Conservation (phyloP, 2,797 vertebrate species). For the Zalophus californianus region DNA sequence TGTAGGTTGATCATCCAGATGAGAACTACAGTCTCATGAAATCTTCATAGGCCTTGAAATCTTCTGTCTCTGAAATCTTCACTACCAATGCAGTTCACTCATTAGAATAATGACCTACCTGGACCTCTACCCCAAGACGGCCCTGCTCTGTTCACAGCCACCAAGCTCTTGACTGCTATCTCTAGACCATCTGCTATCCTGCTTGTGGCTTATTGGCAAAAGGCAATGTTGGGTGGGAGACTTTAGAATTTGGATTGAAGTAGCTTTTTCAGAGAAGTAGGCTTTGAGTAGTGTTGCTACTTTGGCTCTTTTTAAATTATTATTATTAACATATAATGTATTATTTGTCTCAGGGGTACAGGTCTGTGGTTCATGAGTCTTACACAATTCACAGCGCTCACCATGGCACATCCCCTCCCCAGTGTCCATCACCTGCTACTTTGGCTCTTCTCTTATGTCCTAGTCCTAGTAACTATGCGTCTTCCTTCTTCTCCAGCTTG, state of each 20-base stretch:
- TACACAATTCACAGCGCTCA: too few relatives aligned
- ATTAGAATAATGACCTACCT: neutral
- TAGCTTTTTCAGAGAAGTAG: neutral
- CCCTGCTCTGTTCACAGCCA: neutral
- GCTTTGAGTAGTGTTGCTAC: neutral
- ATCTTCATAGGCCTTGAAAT: neutral
- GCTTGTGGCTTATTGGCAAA: neutral
- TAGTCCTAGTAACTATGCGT: neutral
- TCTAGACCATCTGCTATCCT: neutral
- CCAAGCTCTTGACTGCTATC: neutral
- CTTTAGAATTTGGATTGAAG: slow-evolving; percentile 28
- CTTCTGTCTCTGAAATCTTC: neutral
- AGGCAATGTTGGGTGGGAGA: neutral
- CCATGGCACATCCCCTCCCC: too few relatives aligned
- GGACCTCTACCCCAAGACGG: neutral
- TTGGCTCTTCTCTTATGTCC: neutral
- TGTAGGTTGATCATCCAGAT: neutral
- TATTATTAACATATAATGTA: too few relatives aligned
- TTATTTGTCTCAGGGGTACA: too few relatives aligned
- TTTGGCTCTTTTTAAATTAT: too few relatives aligned
- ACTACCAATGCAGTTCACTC: neutral
- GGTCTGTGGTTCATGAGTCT: too few relatives aligned
- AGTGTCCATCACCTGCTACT: too few relatives aligned
- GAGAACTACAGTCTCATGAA: neutral
- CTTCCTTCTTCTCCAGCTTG: neutral